Evolutionary conservation across 2,797 vertebrate genomes (phyloP).

Genomic region (Enteromius mattozi): DNA sequence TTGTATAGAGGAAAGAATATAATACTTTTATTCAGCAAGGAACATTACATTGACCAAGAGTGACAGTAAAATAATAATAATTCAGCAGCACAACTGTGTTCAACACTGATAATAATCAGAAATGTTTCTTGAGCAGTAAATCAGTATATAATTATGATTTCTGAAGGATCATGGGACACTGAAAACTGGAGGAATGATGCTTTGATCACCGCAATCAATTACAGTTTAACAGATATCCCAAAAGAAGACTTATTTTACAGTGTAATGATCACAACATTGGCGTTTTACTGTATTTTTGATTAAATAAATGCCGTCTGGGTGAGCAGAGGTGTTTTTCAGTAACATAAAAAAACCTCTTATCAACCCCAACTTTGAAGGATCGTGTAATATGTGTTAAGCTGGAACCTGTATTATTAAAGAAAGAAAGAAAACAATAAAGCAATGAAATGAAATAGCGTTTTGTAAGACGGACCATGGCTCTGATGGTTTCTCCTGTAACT

Average conservation of each 20-base stretch:
- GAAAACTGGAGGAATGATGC: background rate
- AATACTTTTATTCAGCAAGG: too few species aligned
- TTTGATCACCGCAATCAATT: too few species aligned
- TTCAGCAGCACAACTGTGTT: background rate
- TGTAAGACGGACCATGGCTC: too few species aligned
- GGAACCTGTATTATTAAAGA: background rate
- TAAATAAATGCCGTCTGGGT: background rate
- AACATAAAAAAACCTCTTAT: background rate
- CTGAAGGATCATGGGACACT: background rate
- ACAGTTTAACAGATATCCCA: too few species aligned
- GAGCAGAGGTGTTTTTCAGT: background rate
- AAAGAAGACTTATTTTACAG: background rate
- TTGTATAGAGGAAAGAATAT: too few species aligned
- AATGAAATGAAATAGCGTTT: background rate
- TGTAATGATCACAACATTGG: background rate
- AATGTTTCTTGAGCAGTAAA: too few species aligned
- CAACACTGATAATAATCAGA: too few species aligned
- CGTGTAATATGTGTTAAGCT: background rate
- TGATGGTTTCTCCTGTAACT: conserved; percentile 36
- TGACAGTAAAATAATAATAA: background rate
- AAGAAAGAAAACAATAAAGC: background rate
- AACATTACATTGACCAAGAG: too few species aligned
- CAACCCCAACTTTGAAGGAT: background rate
- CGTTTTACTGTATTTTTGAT: background rate
- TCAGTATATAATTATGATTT: background rate